Conservation (phyloP, 2,113 vertebrate species). For the Tympanuchus pallidicinctus region DNA sequence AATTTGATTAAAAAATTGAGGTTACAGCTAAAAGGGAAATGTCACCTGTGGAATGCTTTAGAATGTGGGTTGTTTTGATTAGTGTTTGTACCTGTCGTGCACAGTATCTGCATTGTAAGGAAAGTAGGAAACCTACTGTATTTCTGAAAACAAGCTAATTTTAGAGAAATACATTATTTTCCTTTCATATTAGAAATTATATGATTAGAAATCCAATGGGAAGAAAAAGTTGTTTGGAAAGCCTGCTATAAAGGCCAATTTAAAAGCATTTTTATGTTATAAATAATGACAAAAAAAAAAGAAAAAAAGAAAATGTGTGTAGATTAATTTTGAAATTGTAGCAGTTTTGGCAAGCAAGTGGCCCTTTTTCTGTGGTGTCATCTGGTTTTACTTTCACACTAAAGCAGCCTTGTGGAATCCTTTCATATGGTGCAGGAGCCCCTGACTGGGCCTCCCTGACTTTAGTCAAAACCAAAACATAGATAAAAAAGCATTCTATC, state of each 20-base stretch:
- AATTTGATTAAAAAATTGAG: neutral
- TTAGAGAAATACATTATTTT: neutral
- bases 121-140: neutral
- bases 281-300: constrained; percentile 25
- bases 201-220: neutral
- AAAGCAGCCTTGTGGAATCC: neutral
- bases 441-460: constrained; percentile 50
- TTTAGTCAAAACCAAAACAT: constrained; percentile 26
- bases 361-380: constrained; percentile 29
- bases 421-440: constrained; percentile 23
- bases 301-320: neutral
- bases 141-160: neutral
- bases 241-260: constrained; percentile 1
- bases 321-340: constrained; percentile 6
- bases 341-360: constrained; percentile 33
- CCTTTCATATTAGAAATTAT: neutral
- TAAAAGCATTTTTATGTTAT: neutral
- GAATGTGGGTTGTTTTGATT: neutral
- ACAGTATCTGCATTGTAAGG: neutral
- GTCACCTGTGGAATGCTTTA: neutral
- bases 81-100: neutral
- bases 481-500: neutral
- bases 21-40: neutral
- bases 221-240: neutral
- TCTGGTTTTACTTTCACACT: constrained; percentile 59